Evolutionary conservation across 2,888 invertebrate species (phyloP), one percentile per base, ranked within the genome.

Genomic region (Laothoe populi): DNA sequence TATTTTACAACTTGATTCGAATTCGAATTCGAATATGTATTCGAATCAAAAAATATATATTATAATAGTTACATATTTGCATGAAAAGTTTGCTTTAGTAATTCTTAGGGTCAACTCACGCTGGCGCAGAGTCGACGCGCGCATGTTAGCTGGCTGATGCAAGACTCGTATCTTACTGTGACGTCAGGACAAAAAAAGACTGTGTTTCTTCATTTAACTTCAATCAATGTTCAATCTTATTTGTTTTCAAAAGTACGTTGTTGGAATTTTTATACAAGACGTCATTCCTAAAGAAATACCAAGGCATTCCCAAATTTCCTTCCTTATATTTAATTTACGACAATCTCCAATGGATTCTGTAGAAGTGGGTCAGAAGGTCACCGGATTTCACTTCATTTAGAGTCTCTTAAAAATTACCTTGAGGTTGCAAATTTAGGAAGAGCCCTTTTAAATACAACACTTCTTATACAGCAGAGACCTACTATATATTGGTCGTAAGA

Each of bases 371-470:
- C 53, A 31, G 31, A 53, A 35, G 53, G 53, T 35, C 53, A 53
- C 35, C 53, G 19, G n/a, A 11, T 31, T 35, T 53, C 53, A 53
- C 53, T 53, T 53, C 53, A 53, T 53, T 53, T 53, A 35, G 53
- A 19, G 31, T 35, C 53, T 35, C 53, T 53, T 53, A 53, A 53
- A 53, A 53, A 53, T 53, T 53, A 53, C 53, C 53, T 53, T 53
- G 11, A 53, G 35, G 53, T 35, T 19, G 19, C 53, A 21, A 35
- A 35, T 35, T 53, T 53, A 53, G 19, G 16, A 19, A 53, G 35
- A 35, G 35, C 53, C 35, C 13, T 19, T 53, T 35, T 10, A 4
- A 31, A 3, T 19, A 35, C 8, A 35, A 19, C 1, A 19, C 19
- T 53, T 35, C 53, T 11, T 53, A 1, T 19, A 31, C 10, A 4